Base-by-base conservation (phyloP, 2,797 vertebrate genomes). In the Sciurus carolinensis region DNA sequence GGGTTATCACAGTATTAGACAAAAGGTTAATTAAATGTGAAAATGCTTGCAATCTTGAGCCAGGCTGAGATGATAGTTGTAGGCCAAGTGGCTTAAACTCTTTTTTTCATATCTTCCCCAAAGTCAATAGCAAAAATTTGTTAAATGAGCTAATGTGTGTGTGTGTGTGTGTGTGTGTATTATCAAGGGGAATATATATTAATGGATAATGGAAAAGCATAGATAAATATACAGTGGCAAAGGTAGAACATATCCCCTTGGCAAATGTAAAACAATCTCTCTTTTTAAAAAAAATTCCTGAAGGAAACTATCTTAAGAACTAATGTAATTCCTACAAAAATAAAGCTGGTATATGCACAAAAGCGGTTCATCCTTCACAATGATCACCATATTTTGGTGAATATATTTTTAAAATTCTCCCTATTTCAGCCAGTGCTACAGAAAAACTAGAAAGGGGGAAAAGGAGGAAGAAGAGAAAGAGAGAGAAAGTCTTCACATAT, bases 271-370 rank as follows among this genome's bases (percentile, higher is more conserved):
- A 90, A 73, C 8, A 85, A 67, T 82, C 26, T 57, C 12, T 94
- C 67, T 77, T 90, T 75, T 59, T 2, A 36, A 67, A 82, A 91
- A 39, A 28, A 69, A 44, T 73, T 87, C 50, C 15, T 4, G 80
- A 44, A 64, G 83, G 33, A 96, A 80, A 80, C 47, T 72, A 96
- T 97, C 73, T 80, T 1, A 85, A 89, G 84, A 67, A 93, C 24
- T 73, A 86, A 84, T 91, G 85, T 80, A 91, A 80, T 44, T 1
- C 0, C 30, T 66, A 90, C 54, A 89, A 86, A 84, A 95, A 62
- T 91, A 30, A 92, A 44, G 2, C 11, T 69, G 8, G 28, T 72
- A 69, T 13, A 36, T 66, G 10, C 52, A 90, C 24, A 64, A 73
- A 86, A 30, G 6, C 22, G 30, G 28, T 67, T 30, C 18, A 15